Evolutionary conservation across 2,797 vertebrate genomes (phyloP).

Genomic region (Myotis findleyi): DNA sequence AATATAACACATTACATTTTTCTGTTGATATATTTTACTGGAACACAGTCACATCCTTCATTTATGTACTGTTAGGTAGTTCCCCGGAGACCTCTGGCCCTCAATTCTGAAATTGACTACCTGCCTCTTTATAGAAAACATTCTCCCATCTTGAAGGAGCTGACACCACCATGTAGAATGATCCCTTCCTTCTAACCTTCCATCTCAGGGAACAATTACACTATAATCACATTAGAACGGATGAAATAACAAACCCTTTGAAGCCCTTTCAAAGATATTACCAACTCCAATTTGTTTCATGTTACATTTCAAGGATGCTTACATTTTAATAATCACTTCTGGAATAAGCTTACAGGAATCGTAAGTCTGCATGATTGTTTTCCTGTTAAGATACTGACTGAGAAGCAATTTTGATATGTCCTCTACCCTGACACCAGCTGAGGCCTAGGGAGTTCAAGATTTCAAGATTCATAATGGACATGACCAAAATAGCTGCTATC

Average conservation of each 20-base stretch:
- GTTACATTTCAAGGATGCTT: slow-evolving; percentile 4
- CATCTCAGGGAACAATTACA: neutral
- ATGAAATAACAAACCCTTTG: neutral
- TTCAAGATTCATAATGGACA: neutral
- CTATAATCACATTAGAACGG: neutral
- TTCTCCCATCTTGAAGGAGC: neutral
- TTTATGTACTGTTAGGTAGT: neutral
- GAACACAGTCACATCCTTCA: neutral
- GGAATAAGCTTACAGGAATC: neutral
- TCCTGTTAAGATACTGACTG: neutral
- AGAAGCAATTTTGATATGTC: neutral
- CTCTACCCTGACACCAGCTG: neutral
- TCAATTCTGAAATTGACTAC: neutral
- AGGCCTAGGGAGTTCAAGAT: neutral
- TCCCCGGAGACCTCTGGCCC: neutral
- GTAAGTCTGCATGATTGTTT: neutral
- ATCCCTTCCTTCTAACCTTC: neutral
- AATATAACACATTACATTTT: neutral
- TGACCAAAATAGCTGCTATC: neutral
- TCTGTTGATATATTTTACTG: neutral
- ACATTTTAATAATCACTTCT: slow-evolving; percentile 14
- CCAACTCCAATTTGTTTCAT: neutral
- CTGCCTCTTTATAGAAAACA: neutral
- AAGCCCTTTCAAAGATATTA: neutral
- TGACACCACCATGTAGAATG: neutral